Evolutionary conservation across 2,113 vertebrate genomes (phyloP).

Genomic region (Melospiza melodia): DNA sequence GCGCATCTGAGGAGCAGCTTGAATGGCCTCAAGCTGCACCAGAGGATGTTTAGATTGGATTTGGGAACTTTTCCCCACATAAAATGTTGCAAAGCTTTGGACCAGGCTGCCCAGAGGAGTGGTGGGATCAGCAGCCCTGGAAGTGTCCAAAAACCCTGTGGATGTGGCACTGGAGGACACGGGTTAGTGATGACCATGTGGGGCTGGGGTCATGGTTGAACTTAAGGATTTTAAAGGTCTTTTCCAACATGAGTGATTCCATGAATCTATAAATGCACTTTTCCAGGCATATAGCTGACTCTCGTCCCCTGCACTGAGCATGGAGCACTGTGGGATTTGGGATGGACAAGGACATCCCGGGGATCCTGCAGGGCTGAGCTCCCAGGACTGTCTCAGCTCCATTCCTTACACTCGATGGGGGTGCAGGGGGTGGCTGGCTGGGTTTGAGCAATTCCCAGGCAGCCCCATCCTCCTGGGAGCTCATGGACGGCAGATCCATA

Average conservation of each 20-base stretch:
- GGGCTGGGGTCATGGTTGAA: not conserved
- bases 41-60: not conserved
- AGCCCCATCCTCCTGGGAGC: not conserved
- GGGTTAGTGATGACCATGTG: not conserved
- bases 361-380: not conserved
- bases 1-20: not conserved
- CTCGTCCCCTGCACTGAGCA: accelerated
- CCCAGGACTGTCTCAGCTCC: not conserved
- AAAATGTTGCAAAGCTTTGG: not conserved
- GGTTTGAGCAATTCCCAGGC: not conserved
- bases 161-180: not conserved
- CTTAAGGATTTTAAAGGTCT: not conserved
- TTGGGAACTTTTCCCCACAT: not conserved
- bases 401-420: accelerated
- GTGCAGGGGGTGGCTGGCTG: too few species aligned
- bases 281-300: accelerated
- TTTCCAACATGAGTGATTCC: not conserved
- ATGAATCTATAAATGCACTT: not conserved
- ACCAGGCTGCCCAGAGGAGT: not conserved
- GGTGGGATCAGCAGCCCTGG: not conserved
- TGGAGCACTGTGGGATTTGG: not conserved
- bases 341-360: accelerated
- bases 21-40: not conserved
- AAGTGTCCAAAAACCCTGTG: not conserved
- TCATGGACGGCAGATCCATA: accelerated